These are phyloP conservation scores for Cheilosia pagana DNA, from an alignment of 2,888 invertebrate species.

Conservation along the genomic window DNA sequence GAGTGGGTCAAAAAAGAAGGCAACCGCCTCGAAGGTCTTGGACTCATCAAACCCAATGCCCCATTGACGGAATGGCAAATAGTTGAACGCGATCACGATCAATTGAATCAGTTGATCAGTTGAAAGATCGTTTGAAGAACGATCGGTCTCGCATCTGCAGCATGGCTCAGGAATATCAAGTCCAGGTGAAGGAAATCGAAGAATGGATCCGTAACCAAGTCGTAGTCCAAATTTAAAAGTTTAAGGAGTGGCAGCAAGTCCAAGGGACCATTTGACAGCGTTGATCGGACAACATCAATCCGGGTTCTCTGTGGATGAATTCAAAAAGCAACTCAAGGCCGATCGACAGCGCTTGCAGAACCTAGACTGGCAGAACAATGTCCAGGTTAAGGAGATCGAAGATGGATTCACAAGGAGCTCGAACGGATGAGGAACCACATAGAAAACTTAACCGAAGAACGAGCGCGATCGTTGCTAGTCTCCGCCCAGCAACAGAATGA, in stretches of 20 bases:
- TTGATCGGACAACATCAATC: conserved; percentile 79
- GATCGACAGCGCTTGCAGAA: conserved; percentile 81
- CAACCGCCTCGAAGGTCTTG: conserved; percentile 80
- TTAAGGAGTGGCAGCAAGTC: conserved; percentile 81
- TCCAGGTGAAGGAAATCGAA: conserved; percentile 81
- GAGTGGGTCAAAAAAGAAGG: conserved; percentile 81
- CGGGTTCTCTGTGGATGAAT: conserved; percentile 80
- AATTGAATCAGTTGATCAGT: conserved; percentile 81
- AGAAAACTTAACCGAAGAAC: conserved; percentile 78
- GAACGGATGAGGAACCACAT: conserved; percentile 79
- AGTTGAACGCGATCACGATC: conserved; percentile 80
- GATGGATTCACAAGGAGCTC: conserved; percentile 81
- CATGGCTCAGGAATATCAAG: conserved; percentile 80
- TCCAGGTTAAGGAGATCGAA: conserved; percentile 82
- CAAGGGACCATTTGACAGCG: conserved; percentile 79
- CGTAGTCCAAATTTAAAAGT: conserved; percentile 80
- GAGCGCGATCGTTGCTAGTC: conserved; percentile 80
- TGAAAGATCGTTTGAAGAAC: conserved; percentile 80
- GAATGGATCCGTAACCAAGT: conserved; percentile 81
- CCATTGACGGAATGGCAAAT: conserved; percentile 81
- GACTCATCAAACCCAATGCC: conserved; percentile 80
- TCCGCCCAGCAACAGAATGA: conserved; percentile 80
- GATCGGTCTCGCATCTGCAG: conserved; percentile 80
- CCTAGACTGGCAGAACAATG: conserved; percentile 81
- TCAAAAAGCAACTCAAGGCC: conserved; percentile 79